phyloP scores from a whole-genome alignment of 2,888 invertebrate genomes.

The Noctua comes region DNA sequence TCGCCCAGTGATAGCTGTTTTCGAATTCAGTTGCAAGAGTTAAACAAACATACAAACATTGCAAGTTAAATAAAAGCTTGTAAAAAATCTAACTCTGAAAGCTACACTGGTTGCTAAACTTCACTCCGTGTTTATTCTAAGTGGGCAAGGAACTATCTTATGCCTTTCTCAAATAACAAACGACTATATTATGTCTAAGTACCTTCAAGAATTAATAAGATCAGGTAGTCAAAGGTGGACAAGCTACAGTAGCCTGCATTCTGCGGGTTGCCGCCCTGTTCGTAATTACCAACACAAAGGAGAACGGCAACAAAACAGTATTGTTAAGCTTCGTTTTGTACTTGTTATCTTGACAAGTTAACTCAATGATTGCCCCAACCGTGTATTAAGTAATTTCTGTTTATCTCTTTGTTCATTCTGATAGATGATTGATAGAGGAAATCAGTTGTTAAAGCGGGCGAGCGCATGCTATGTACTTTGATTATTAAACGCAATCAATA shows the following conservation, averaged over 20 bases:
- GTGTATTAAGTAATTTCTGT: conserved; percentile 13
- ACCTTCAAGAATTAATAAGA: background rate
- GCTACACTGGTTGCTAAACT: no score
- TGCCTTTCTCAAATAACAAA: background rate
- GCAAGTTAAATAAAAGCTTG: no score
- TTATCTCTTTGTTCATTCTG: conserved; percentile 3
- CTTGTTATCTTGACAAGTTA: background rate
- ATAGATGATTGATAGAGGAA: conserved; percentile 24
- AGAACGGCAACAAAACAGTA: background rate
- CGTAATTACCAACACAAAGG: background rate
- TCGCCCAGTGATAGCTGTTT: no score
- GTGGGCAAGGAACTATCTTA: background rate
- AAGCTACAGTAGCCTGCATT: background rate
- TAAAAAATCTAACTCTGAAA: background rate
- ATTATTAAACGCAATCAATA: conserved; percentile 8
- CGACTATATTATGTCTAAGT: background rate
- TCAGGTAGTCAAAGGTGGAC: background rate
- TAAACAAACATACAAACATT: no score
- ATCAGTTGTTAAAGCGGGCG: background rate
- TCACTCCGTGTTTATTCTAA: no score
- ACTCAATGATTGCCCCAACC: conserved; percentile 4
- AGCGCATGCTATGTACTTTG: conserved; percentile 12
- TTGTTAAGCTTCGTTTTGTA: conserved; percentile 7
- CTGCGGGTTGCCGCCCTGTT: background rate
- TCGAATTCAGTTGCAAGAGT: no score